Base-by-base conservation (phyloP, 2,113 vertebrate species). In the Callocephalon fimbriatum region DNA sequence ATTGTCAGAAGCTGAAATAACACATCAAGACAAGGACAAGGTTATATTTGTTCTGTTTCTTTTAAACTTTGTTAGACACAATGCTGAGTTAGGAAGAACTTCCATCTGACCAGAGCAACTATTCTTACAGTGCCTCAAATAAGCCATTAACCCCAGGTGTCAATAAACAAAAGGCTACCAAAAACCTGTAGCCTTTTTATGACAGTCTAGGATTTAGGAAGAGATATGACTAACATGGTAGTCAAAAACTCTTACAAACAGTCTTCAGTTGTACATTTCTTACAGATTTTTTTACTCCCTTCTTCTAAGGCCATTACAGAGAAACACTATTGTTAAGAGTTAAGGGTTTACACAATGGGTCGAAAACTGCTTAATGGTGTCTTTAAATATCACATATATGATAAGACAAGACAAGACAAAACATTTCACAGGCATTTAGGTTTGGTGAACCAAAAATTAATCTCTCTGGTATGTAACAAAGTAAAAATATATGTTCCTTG, bases 401-500 rank as follows among this genome's bases (percentile, higher is more conserved):
- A 2, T 15, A 18, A 38, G 10, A 31, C 12, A 48, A 23, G 40
- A 19, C 4, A 58, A 56, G 15, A 17, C 9, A 50, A 65, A 31
- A 27, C 9, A 18, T 58, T 71, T n/a, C 17, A 35, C 6, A 8
- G 22, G 23, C 6, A 29, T 45, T 87, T 66, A 35, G 3, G 4
- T 51, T 65, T 71, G 42, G 4, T 22, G 35, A 92, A 37, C 7
- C 4, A 13, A 78, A 84, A 71, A 9, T 48, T 2, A 5, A 21
- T 19, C 27, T 63, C 29, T 37, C 15, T 65, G 22, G 2, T 22
- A 58, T 37, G 19, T 20, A 54, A 66, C 19, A 58, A 70, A 21
- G 3, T 3, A 48, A 19, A 6, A 83, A 12, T 12, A 5, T 3
- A 12, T 2, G 21, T 40, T 5, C 2, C 4, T 51, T 48, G 12